A percentile compares a stretch with the other conserved stretches of the same genome.
Conservation (phyloP, 53 echinoderm and acorn worm genomes). For the Henricia sp. region DNA sequence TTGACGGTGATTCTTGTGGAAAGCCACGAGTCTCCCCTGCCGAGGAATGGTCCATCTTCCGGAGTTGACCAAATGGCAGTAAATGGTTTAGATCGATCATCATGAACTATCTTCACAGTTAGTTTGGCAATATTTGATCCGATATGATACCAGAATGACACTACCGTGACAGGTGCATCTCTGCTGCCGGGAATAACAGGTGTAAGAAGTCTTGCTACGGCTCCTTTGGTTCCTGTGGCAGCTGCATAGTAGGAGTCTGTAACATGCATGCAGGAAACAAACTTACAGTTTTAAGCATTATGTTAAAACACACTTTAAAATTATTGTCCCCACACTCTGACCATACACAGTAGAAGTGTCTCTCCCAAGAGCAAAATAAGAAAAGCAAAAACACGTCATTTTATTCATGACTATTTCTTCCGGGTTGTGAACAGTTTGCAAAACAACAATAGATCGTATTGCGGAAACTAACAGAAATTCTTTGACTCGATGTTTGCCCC, state of each 20-base stretch:
- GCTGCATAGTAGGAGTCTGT: background rate
- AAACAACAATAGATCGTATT: no score
- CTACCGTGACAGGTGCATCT: constrained; percentile 26
- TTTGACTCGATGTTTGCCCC: no score
- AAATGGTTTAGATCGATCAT: background rate
- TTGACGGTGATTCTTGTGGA: background rate
- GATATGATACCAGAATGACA: constrained; percentile 49
- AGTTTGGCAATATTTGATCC: background rate
- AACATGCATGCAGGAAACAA: no score
- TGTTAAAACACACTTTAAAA: no score
- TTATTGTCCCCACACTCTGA: no score
- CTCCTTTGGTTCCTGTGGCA: background rate
- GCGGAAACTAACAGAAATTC: no score
- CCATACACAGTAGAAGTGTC: no score
- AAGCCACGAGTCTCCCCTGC: background rate
- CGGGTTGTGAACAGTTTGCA: no score
- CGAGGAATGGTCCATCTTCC: background rate
- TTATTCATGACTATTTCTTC: no score
- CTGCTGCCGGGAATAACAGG: constrained; percentile 1
- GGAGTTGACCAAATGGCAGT: background rate
- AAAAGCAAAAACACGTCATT: no score
- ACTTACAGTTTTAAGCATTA: no score
- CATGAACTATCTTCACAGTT: background rate
- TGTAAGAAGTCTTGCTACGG: background rate
- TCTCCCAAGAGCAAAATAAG: no score